Evolutionary conservation across 2,888 invertebrate species (phyloP).

Genomic region (Scotopteryx bipunctaria): DNA sequence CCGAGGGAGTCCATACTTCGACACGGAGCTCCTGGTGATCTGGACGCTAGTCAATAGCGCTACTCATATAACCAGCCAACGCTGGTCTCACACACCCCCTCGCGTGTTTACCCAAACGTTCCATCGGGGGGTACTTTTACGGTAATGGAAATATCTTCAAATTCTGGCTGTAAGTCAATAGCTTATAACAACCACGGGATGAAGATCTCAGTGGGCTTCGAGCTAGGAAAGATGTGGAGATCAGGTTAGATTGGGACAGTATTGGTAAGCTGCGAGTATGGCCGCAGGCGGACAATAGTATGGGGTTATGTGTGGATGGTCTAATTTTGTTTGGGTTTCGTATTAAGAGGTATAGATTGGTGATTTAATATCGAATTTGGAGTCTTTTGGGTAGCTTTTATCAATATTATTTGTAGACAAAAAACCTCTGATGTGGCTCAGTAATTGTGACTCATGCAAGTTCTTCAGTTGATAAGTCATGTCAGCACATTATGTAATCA

Average conservation of each 20-base stretch:
- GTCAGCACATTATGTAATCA: background rate
- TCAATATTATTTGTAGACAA: too few species aligned
- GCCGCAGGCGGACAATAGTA: conserved; percentile 43
- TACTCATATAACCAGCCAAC: conserved; percentile 11
- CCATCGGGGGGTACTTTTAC: conserved; percentile 8
- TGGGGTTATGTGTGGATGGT: conserved; percentile 32
- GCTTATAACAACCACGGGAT: conserved; percentile 50
- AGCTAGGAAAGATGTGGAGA: conserved; percentile 30
- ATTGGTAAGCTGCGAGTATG: conserved; percentile 36
- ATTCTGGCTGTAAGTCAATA: conserved; percentile 48
- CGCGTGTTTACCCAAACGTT: background rate
- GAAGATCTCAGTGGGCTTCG: conserved; percentile 45
- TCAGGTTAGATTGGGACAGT: conserved; percentile 37
- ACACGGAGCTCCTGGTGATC: conserved; percentile 40
- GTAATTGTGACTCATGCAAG: background rate
- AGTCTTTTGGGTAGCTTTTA: background rate
- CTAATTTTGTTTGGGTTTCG: conserved; percentile 35
- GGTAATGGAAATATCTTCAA: conserved; percentile 39
- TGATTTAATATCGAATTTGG: background rate
- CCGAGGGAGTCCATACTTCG: background rate
- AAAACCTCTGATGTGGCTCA: background rate
- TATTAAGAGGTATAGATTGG: conserved; percentile 16
- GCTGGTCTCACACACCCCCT: conserved; percentile 2
- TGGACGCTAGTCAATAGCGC: conserved; percentile 47
- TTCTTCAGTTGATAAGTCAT: background rate